A percentile compares a stretch with the other conserved stretches of the same genome.
phyloP scores from a whole-genome alignment of 2,797 vertebrate species.

The Sebastes iracundus region DNA sequence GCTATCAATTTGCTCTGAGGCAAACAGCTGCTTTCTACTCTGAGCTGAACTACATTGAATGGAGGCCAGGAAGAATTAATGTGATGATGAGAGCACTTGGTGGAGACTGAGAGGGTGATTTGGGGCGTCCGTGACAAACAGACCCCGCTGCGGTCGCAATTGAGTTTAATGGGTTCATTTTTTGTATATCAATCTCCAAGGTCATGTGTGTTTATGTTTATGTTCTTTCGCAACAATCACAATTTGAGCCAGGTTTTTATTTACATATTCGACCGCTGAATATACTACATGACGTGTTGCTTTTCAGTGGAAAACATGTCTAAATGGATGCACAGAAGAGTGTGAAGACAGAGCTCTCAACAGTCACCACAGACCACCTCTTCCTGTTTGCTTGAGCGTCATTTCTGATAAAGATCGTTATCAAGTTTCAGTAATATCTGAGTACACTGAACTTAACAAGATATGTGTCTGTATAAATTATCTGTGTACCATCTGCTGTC shows the following conservation, averaged over 20 bases:
- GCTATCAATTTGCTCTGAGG: conserved; percentile 53
- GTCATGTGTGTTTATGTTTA: neutral
- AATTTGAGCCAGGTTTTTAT: neutral
- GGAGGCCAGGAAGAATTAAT: conserved; percentile 50
- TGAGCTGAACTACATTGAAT: conserved; percentile 35
- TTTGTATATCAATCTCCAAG: conserved; percentile 1
- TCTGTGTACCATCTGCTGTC: neutral
- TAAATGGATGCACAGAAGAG: neutral
- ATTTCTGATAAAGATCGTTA: conserved; percentile 69
- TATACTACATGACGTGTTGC: neutral
- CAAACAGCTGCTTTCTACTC: conserved; percentile 52
- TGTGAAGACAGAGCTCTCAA: conserved; percentile 31
- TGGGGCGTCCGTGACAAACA: conserved; percentile 28
- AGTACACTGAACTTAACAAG: neutral
- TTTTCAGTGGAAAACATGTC: conserved; percentile 21
- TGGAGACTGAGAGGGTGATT: conserved; percentile 47
- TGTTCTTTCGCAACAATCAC: neutral
- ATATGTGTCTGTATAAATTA: neutral
- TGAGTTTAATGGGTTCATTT: conserved; percentile 23
- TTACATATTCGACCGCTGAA: conserved; percentile 5
- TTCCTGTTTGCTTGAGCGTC: conserved; percentile 78
- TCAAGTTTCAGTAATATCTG: conserved; percentile 21
- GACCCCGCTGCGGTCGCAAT: neutral
- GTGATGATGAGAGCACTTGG: conserved; percentile 42
- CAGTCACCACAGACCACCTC: conserved; percentile 64